These are phyloP conservation scores for Anhinga anhinga DNA, from an alignment of 2,113 vertebrate genomes.

Conservation along the genomic window DNA sequence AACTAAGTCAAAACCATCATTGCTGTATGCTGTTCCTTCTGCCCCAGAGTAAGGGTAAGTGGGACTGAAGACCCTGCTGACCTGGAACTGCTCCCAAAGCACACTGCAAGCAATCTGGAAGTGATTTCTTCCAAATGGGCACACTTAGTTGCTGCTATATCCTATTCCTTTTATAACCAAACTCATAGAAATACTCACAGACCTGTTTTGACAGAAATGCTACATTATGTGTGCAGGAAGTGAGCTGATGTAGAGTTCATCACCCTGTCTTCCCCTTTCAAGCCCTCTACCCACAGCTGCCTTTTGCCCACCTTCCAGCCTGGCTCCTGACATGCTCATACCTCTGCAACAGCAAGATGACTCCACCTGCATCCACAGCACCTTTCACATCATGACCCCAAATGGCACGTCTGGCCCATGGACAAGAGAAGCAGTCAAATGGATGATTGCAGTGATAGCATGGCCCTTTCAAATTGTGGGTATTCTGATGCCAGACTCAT, in stretches of 20 bases:
- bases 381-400: neutral
- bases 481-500: neutral
- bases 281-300: neutral
- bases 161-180: neutral
- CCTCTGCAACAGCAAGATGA: neutral
- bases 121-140: neutral
- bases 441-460: too few species aligned
- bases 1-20: neutral
- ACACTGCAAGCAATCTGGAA: neutral
- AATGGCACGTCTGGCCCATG: neutral
- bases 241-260: neutral
- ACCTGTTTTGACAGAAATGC: neutral
- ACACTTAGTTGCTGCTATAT: neutral
- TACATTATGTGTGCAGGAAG: neutral
- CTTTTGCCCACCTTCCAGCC: neutral
- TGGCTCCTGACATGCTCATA: rapidly evolving
- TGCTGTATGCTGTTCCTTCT: neutral
- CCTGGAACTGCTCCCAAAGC: neutral
- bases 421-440: neutral
- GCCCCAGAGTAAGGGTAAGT: neutral
- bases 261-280: neutral
- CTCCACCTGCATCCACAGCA: neutral
- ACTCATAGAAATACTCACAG: neutral
- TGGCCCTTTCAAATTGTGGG: neutral
- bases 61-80: neutral